Evolutionary conservation across 1,140 invertebrate genomes (phyloP).

Genomic region (Apolygus lucorum): DNA sequence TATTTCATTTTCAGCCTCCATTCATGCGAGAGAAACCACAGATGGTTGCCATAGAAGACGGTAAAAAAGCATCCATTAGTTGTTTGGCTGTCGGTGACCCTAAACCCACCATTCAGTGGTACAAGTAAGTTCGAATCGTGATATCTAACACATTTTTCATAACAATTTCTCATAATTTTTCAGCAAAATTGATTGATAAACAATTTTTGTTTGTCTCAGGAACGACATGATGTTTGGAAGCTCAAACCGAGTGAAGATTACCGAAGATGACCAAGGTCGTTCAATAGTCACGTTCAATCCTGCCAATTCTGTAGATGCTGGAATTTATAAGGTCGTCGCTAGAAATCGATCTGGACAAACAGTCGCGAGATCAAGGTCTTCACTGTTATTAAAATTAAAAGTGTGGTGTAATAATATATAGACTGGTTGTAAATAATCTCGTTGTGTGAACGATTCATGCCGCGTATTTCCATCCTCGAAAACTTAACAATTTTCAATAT

Average conservation of each 20-base stretch:
- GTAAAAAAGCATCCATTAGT: constrained; percentile 63
- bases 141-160: too few species aligned
- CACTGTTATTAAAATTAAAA: too few species aligned
- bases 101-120: constrained; percentile 89
- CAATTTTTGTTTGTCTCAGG: constrained; percentile 39
- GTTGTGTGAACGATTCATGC: too few species aligned
- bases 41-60: constrained; percentile 65
- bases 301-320: constrained; percentile 68
- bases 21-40: constrained; percentile 78
- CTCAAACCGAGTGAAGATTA: constrained; percentile 64
- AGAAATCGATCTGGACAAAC: constrained; percentile 75
- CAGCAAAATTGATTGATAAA: background rate
- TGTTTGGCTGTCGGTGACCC: constrained; percentile 86
- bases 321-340: constrained; percentile 92
- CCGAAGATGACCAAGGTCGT: constrained; percentile 63
- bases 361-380: constrained; percentile 50
- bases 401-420: too few species aligned
- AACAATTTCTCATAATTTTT: background rate
- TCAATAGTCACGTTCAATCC: constrained; percentile 68
- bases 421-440: too few species aligned
- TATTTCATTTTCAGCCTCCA: constrained; percentile 44
- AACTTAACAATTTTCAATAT: too few species aligned
- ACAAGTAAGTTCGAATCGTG: constrained; percentile 53
- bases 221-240: constrained; percentile 79
- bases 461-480: too few species aligned